Conservation (phyloP, 1,140 invertebrate species). For the Drosophila setifemur region DNA sequence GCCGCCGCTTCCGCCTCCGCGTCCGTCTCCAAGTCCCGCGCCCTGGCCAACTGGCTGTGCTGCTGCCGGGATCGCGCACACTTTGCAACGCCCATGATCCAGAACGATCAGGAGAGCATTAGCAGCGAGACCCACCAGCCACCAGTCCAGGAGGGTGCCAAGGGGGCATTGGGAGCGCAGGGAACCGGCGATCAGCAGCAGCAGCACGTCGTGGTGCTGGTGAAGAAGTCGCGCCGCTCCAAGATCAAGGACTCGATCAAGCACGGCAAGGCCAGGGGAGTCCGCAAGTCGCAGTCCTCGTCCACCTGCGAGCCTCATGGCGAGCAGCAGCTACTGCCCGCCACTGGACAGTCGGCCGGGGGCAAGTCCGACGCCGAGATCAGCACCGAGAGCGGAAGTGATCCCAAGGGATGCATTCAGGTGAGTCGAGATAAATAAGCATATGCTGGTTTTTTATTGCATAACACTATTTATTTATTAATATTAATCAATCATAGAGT, state of each 20-base stretch:
- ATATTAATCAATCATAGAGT: too few relatives aligned
- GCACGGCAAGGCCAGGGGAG: conserved; percentile 68
- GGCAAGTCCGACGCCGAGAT: conserved; percentile 67
- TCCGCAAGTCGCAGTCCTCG: conserved; percentile 65
- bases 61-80: conserved; percentile 82
- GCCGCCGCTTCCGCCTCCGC: conserved; percentile 36
- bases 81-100: conserved; percentile 69
- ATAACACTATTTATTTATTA: too few relatives aligned
- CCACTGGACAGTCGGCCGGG: conserved; percentile 25
- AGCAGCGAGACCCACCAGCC: conserved; percentile 88
- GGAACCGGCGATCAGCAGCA: conserved; percentile 60
- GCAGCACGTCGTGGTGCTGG: conserved; percentile 66
- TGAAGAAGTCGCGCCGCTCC: conserved; percentile 83
- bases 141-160: conserved; percentile 45
- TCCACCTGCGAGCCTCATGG: conserved; percentile 56
- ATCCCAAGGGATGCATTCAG: conserved; percentile 71
- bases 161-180: not conserved
- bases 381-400: conserved; percentile 72
- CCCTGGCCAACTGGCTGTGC: conserved; percentile 64
- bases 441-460: too few relatives aligned
- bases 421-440: too few relatives aligned
- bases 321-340: conserved; percentile 66
- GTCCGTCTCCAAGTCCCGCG: conserved; percentile 37
- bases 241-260: conserved; percentile 82
- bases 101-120: conserved; percentile 87